Conservation (phyloP, 2,113 vertebrate species). For the Pelodiscus sinensis region DNA sequence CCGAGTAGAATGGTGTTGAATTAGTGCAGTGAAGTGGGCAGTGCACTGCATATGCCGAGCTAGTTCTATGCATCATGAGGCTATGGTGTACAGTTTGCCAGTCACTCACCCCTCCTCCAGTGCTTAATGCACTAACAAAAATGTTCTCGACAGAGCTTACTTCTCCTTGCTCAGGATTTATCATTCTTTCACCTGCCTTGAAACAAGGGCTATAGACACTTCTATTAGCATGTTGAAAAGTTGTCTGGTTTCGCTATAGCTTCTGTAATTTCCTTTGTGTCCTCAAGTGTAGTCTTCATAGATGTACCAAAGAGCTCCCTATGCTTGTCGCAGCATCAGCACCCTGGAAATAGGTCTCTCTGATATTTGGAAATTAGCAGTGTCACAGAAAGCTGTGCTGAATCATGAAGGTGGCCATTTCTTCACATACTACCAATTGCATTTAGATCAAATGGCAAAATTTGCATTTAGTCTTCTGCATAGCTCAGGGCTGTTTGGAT, state of each 20-base stretch:
- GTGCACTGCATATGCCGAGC: not conserved
- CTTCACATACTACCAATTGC: not conserved
- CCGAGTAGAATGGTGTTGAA: not conserved
- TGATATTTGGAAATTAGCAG: not conserved
- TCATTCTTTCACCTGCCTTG: not conserved
- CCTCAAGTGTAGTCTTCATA: not conserved
- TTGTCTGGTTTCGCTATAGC: not conserved
- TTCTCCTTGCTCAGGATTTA: not conserved
- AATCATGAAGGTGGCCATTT: not conserved
- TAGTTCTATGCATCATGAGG: not conserved
- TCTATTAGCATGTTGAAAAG: not conserved
- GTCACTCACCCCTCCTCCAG: not conserved
- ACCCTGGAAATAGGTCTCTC: not conserved
- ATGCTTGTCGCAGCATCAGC: accelerated
- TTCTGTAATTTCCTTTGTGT: not conserved
- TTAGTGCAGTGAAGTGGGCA: too few relatives aligned
- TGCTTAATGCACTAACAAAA: not conserved
- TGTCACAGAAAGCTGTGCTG: not conserved
- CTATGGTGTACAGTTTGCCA: not conserved
- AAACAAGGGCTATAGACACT: not conserved
- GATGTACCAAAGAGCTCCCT: not conserved
- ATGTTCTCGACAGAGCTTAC: not conserved
- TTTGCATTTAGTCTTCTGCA: not conserved
- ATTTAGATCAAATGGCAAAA: not conserved
- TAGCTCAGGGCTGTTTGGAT: not conserved